Evolutionary conservation across 1,140 invertebrate species (phyloP).

Genomic region (Drosophila rufa): DNA sequence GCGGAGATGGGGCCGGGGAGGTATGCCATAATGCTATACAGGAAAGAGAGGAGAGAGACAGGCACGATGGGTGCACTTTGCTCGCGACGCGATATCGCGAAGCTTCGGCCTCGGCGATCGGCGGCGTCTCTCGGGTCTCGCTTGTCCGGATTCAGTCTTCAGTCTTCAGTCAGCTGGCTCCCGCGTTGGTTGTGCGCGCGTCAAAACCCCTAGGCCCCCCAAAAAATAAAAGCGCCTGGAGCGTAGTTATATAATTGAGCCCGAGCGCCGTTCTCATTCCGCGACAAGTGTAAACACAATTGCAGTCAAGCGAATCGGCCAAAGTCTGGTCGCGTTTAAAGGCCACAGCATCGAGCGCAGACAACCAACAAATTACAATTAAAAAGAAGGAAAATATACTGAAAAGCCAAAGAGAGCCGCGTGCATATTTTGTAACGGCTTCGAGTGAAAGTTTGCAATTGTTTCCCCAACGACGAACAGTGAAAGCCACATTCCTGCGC

Average conservation of each 20-base stretch:
- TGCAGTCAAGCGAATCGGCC: conserved; percentile 49
- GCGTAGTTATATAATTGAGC: conserved; percentile 74
- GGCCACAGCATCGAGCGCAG: conserved; percentile 28
- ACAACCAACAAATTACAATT: conserved; percentile 6
- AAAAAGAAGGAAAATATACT: conserved; percentile 10
- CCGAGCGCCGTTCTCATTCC: conserved; percentile 60
- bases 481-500: conserved; percentile 62
- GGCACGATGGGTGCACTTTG: conserved; percentile 32
- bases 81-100: conserved; percentile 25
- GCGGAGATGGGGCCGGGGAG: neutral
- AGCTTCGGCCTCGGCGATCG: conserved; percentile 52
- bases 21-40: neutral
- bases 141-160: conserved; percentile 11
- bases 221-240: conserved; percentile 4
- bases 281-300: conserved; percentile 57
- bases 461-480: conserved; percentile 38
- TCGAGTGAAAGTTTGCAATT: conserved; percentile 70
- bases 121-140: conserved; percentile 6
- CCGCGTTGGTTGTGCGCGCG: conserved; percentile 78
- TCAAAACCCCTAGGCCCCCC: conserved; percentile 36
- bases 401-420: conserved; percentile 23
- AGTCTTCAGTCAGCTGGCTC: conserved; percentile 81
- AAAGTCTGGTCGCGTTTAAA: conserved; percentile 37
- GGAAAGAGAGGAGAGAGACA: neutral
- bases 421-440: conserved; percentile 43